A percentile compares a stretch with the other conserved stretches of the same genome.
Conservation (phyloP, 2,113 vertebrate genomes). For the Nerophis lumbriciformis region DNA sequence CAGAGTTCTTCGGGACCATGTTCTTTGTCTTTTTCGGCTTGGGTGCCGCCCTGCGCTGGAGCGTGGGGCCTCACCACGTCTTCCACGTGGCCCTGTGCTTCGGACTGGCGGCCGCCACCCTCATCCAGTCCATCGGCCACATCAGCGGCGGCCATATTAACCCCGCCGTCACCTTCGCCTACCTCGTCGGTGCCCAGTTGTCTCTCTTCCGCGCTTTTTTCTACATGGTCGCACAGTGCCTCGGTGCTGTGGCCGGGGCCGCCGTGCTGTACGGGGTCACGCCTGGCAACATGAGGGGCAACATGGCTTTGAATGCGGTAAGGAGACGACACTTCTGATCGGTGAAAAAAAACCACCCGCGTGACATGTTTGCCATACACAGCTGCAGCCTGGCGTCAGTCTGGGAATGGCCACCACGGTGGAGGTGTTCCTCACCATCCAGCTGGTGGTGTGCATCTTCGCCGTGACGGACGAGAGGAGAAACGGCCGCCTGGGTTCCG, state of each 20-base stretch:
- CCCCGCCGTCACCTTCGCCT: slow-evolving; percentile 88
- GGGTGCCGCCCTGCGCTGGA: slow-evolving; percentile 85
- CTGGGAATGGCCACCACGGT: slow-evolving; percentile 85
- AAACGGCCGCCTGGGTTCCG: slow-evolving; percentile 81
- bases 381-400: slow-evolving; percentile 86
- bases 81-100: slow-evolving; percentile 86
- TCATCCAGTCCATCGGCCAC: slow-evolving; percentile 86
- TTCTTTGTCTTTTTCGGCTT: slow-evolving; percentile 90
- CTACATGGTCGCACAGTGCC: slow-evolving; percentile 84
- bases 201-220: slow-evolving; percentile 84
- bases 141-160: slow-evolving; percentile 92
- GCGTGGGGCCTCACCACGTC: slow-evolving; percentile 78
- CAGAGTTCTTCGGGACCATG: slow-evolving; percentile 91
- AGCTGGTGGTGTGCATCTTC: slow-evolving; percentile 85
- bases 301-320: slow-evolving; percentile 86
- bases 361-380: slow-evolving; percentile 3
- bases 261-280: slow-evolving; percentile 88
- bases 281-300: slow-evolving; percentile 81
- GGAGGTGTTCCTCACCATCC: slow-evolving; percentile 89
- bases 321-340: slow-evolving; percentile 20
- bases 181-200: slow-evolving; percentile 87
- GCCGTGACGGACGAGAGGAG: slow-evolving; percentile 86
- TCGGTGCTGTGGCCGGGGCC: slow-evolving; percentile 85
- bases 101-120: slow-evolving; percentile 83
- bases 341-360: background rate